Base-by-base conservation (phyloP, 2,888 invertebrate species). In the Loripinus fragilis region DNA sequence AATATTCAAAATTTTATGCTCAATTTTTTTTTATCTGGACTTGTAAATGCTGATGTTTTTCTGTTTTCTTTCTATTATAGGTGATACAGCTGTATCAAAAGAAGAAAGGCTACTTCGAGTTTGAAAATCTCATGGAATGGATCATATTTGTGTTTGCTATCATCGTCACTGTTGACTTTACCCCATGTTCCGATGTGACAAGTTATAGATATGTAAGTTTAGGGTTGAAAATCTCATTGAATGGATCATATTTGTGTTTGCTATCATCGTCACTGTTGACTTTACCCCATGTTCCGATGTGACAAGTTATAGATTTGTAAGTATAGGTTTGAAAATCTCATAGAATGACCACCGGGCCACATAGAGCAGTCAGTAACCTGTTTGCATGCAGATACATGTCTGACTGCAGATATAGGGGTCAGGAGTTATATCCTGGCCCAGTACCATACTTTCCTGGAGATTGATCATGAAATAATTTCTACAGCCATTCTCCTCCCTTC, bases 81-180 rank as follows among this genome's bases (percentile, higher is more conserved):
- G 42, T 67, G 12, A 42, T 41, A 41, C 67, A 67, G 67, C 28
- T 67, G 25, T 67, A 42, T 45, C 67, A 67, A 28, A 45, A 41
- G 45, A 67, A 45, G 67, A 67, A 67, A 45, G 45, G 45, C 5
- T 67, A 67, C 42, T 42, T 67, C 23, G 45, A 41, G 25, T 42
- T 67, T 67, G 67, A 67, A 7, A 67, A 67, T 28, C 67, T 67
- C 15, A 25, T 67, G 15, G 67, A 67, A 38, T 67, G 67, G 67
- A n/a, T 66, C 20, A 66, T 66, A 12, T 66, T 66, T 35, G n/a
- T 66, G 3, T 66, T 66, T 35, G 35, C 66, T 20, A 66, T 66
- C 33, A 66, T 66, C 17, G 38, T 66, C 3, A 41, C 41, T 2
- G 38, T 66, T n/a, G 66, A 66, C n/a, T 66, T 66, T 38, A 23